A percentile compares a stretch with the other conserved stretches of the same genome.
Conservation (phyloP, 2,113 vertebrate species). For the Budorcas taxicolor region DNA sequence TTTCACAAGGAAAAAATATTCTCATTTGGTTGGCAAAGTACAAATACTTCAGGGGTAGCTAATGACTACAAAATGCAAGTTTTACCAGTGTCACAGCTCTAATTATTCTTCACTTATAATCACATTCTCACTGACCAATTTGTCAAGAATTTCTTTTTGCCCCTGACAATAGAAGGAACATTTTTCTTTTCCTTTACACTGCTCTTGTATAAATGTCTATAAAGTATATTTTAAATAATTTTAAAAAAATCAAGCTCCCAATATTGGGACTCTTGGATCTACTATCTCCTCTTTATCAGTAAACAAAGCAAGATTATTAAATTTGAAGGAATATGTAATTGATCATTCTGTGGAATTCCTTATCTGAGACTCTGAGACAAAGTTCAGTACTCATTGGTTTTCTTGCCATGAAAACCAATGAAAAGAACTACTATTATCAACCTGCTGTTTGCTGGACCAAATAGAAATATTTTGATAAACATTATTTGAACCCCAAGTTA, state of each 20-base stretch:
- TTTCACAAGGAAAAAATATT: background rate
- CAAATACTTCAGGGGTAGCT: background rate
- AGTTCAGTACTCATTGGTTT: background rate
- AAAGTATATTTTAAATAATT: background rate
- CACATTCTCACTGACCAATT: background rate
- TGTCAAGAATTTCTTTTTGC: background rate
- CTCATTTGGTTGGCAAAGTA: background rate
- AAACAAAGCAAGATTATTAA: background rate
- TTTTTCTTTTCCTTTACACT: background rate
- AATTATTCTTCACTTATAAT: background rate
- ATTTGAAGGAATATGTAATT: background rate
- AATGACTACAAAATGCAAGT: background rate
- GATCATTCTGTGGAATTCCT: background rate
- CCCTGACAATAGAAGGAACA: background rate
- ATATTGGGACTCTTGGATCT: background rate
- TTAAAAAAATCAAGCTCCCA: background rate
- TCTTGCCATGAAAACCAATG: background rate
- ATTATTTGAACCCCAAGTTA: background rate
- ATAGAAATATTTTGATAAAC: background rate
- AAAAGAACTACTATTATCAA: background rate
- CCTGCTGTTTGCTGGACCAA: background rate
- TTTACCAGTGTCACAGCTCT: background rate
- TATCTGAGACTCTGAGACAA: background rate
- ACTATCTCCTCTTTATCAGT: background rate
- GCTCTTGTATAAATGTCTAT: background rate